Conservation (phyloP, 2,797 vertebrate genomes). For the Takifugu rubripes region DNA sequence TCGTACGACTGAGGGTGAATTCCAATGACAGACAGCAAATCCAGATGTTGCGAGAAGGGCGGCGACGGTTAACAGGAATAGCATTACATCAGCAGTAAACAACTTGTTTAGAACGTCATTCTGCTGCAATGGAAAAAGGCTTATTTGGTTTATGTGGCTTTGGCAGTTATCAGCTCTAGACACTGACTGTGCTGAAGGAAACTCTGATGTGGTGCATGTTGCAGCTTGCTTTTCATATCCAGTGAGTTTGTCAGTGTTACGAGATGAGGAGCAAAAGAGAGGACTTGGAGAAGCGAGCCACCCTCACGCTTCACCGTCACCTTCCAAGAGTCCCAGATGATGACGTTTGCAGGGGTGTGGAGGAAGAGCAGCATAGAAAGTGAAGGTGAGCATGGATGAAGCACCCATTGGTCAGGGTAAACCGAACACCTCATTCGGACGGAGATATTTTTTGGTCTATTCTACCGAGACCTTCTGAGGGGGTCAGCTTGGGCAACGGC, state of each 20-base stretch:
- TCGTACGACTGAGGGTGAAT: constrained; percentile 38
- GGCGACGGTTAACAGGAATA: constrained; percentile 27
- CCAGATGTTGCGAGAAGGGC: constrained; percentile 42
- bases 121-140: constrained; percentile 16
- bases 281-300: neutral
- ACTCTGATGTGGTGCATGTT: neutral
- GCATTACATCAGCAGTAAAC: constrained; percentile 40
- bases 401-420: neutral
- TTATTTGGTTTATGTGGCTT: neutral
- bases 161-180: neutral
- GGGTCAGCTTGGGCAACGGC: neutral
- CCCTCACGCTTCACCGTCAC: neutral
- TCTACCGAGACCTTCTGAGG: neutral
- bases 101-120: constrained; percentile 18
- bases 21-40: constrained; percentile 35
- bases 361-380: neutral
- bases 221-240: neutral
- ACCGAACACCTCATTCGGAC: neutral
- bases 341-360: neutral
- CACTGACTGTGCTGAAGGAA: neutral
- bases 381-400: neutral
- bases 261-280: neutral
- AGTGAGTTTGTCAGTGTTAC: neutral
- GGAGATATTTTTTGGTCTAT: too few species aligned
- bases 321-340: neutral